Conservation (phyloP, 2,888 invertebrate genomes). For the Drosophila helvetica region DNA sequence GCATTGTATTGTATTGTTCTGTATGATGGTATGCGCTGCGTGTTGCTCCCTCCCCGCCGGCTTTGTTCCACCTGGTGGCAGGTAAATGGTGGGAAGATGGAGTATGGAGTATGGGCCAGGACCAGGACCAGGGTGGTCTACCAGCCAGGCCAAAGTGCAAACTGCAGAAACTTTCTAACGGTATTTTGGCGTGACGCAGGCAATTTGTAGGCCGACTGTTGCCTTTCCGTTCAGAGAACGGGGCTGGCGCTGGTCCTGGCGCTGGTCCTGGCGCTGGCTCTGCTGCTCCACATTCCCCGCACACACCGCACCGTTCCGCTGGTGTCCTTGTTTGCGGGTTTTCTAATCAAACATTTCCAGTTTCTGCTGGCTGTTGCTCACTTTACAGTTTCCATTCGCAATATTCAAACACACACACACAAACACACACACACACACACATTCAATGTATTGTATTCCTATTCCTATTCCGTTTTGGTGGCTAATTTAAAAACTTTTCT, state of each 20-base stretch:
- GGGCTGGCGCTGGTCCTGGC: background rate
- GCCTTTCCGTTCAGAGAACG: constrained; percentile 5
- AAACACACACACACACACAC: background rate
- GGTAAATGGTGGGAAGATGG: background rate
- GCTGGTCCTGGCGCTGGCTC: background rate
- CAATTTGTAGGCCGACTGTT: constrained; percentile 69
- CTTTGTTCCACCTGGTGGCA: constrained; percentile 12
- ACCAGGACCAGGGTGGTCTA: constrained; percentile 48
- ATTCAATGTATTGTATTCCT: constrained; percentile 53
- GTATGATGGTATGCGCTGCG: constrained; percentile 10
- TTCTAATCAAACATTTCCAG: constrained; percentile 68
- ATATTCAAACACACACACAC: constrained; percentile 18
- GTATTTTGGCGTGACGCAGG: constrained; percentile 74
- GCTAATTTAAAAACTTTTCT: constrained; percentile 80
- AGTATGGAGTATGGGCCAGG: constrained; percentile 7
- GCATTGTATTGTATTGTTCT: background rate
- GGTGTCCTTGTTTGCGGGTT: constrained; percentile 57
- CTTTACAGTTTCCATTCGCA: constrained; percentile 72
- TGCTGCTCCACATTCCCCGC: background rate
- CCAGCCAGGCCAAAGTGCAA: constrained; percentile 5
- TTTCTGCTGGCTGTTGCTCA: constrained; percentile 58
- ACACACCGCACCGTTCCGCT: background rate
- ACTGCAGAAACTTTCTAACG: constrained; percentile 70
- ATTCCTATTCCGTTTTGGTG: constrained; percentile 65
- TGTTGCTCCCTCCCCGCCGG: constrained; percentile 17